phyloP scores from a whole-genome alignment of 2,113 vertebrate species.

The Proterorhinus semilunaris region DNA sequence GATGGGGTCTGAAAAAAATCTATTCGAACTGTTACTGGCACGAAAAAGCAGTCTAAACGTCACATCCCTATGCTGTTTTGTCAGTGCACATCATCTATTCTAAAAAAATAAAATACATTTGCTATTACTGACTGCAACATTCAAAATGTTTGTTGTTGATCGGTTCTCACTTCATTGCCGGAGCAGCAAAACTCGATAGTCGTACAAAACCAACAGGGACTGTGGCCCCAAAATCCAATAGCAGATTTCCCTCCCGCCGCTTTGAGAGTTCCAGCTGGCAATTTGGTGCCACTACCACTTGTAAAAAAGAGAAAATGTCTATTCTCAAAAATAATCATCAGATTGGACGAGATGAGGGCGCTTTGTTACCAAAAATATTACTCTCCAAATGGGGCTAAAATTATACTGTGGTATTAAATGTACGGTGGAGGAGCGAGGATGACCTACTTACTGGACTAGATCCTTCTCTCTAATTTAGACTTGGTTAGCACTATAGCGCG shows the following conservation, averaged over 20 bases:
- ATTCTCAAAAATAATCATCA: constrained; percentile 20
- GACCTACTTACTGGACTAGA: constrained; percentile 60
- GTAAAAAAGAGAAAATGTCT: constrained; percentile 12
- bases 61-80: no score
- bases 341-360: constrained; percentile 28
- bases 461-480: constrained; percentile 39
- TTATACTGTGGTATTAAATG: constrained; percentile 48
- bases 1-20: no score
- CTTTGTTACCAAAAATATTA: constrained; percentile 36
- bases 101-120: no score
- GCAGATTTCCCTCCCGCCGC: constrained; percentile 24
- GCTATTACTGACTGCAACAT: background rate
- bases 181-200: constrained; percentile 23
- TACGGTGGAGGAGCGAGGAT: constrained; percentile 26
- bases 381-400: constrained; percentile 18
- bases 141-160: constrained; percentile 1
- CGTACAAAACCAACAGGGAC: constrained; percentile 27
- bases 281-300: constrained; percentile 31
- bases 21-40: no score
- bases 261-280: constrained; percentile 37
- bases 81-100: no score
- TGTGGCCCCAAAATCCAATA: constrained; percentile 11
- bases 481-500: constrained; percentile 23
- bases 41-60: no score
- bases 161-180: constrained; percentile 10